Percentiles rank a stretch among this genome's conserved stretches.
phyloP scores from a whole-genome alignment of 2,797 vertebrate genomes.

The Heliangelus exortis region DNA sequence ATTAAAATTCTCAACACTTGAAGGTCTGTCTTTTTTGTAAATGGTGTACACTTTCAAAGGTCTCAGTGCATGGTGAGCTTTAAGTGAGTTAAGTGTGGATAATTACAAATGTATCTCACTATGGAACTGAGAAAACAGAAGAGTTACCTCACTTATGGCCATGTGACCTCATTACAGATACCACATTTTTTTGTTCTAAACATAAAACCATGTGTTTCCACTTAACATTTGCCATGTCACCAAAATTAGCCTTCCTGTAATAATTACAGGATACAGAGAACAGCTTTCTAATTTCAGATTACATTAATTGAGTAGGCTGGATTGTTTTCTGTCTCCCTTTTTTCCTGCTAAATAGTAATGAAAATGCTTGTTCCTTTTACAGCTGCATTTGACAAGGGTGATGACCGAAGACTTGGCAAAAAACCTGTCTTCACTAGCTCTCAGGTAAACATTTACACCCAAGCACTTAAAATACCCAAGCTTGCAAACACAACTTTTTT shows the following conservation, averaged over 20 bases:
- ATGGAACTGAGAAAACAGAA: background rate
- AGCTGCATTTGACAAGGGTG: conserved; percentile 96
- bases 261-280: background rate
- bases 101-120: background rate
- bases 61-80: background rate
- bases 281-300: conserved; percentile 8
- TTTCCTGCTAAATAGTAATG: conserved; percentile 42
- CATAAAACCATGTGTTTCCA: background rate
- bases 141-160: background rate
- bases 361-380: conserved; percentile 55
- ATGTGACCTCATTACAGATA: background rate
- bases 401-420: conserved; percentile 90
- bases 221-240: background rate
- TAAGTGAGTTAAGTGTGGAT: background rate
- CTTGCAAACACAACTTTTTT: background rate
- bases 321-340: conserved; percentile 12
- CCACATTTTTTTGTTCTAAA: background rate
- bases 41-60: background rate
- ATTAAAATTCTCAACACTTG: background rate
- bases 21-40: background rate
- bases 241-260: background rate
- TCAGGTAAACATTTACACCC: conserved; percentile 82
- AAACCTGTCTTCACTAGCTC: conserved; percentile 92
- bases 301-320: conserved; percentile 12
- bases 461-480: background rate